Evolutionary conservation across 1,140 invertebrate species (phyloP), one percentile per base, ranked within the genome.

Genomic region (Limonius californicus): DNA sequence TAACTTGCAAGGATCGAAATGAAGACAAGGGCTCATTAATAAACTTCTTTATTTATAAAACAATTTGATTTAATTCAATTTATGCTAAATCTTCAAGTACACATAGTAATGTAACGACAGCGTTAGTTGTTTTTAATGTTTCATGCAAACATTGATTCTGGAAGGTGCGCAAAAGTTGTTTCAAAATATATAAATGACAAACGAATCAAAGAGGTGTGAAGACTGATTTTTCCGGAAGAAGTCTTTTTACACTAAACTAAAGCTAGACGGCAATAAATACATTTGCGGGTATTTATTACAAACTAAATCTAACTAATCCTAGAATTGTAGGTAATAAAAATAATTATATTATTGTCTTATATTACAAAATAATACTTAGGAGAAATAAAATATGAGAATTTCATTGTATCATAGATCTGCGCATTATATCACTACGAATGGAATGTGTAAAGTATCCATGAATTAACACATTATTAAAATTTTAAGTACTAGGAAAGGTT

Each of bases 1-100:
- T 39, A 39, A 39, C 7, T 14, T n/a, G 2, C n/a, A 11, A 39
- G n/a, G 2, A 39, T 14, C 11, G 2, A 39, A 9, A 11, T 39
- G 2, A 14, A 14, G n/a, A 39, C n/a, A n/a, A n/a, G n/a, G n/a
- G n/a, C 15, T 11, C 16, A 54, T 54, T 54, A 18, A 54, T 54
- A 54, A 54, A 19, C 15, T 18, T 21, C 15, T 54, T 54, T 54
- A 54, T 54, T 54, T 54, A 54, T 54, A 54, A 54, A 54, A 54
- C 50, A 54, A 54, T 23, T 54, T 54, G 23, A 27, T 27, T 27
- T 27, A 27, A 27, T 3, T 27, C 42, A 14, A 43, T 14, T 43
- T 14, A 43, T 43, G n/a, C 42, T 43, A 43, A 43, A 43, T 43
- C 4, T 43, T 43, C n/a, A 43, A 43, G 12, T 43, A 43, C 16